Percentiles rank a stretch among this genome's conserved stretches.
Conservation (phyloP, 2,113 vertebrate species). For the Ascaphus truei region DNA sequence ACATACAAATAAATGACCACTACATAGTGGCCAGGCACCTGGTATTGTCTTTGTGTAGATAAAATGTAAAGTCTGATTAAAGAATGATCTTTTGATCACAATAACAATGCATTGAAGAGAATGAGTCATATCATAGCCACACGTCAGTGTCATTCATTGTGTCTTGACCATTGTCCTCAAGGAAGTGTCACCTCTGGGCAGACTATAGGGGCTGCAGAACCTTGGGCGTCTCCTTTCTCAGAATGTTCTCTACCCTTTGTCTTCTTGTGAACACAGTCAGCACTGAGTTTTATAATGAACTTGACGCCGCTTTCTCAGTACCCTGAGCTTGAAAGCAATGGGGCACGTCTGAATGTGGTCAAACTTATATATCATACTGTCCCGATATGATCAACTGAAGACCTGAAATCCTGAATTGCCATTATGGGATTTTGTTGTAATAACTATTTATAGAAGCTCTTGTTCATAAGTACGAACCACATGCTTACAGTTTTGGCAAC, state of each 20-base stretch:
- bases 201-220: no score
- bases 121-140: background rate
- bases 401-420: background rate
- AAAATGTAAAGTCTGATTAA: constrained; percentile 1
- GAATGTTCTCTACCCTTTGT: no score
- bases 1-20: background rate
- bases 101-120: background rate
- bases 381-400: background rate
- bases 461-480: background rate
- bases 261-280: no score
- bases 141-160: background rate
- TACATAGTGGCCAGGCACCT: background rate
- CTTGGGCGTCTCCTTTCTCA: no score
- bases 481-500: background rate
- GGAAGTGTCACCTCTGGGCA: background rate
- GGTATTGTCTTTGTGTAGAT: background rate
- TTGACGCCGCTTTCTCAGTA: no score
- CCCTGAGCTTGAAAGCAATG: no score
- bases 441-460: background rate
- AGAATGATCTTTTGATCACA: background rate
- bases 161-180: background rate
- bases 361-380: background rate
- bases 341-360: no score
- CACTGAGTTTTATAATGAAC: no score
- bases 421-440: background rate